phyloP scores from a whole-genome alignment of 2,113 vertebrate genomes.

The Prochilodus magdalenae region DNA sequence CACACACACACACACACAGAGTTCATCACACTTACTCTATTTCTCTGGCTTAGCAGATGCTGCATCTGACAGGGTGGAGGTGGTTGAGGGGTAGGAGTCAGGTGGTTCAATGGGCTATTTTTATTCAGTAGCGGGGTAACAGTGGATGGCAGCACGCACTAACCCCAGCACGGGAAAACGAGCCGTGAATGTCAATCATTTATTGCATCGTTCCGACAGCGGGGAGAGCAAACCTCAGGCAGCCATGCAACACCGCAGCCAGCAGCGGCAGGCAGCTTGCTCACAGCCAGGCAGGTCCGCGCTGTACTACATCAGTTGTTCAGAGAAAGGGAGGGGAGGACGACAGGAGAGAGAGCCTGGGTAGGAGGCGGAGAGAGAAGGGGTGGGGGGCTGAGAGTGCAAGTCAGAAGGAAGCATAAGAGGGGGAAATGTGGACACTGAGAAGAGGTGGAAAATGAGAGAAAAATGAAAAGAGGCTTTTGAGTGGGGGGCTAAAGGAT shows the following conservation, averaged over 20 bases:
- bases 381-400: not conserved
- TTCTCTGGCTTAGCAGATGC: conserved; percentile 6
- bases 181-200: conserved; percentile 50
- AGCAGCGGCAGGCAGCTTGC: conserved; percentile 11
- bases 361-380: not conserved
- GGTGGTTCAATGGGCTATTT: conserved; percentile 15
- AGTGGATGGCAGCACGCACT: not conserved
- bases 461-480: not conserved
- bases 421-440: not conserved
- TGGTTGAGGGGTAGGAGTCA: conserved; percentile 4
- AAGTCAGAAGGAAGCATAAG: not conserved
- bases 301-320: not conserved
- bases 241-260: conserved; percentile 2
- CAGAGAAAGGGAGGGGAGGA: not conserved
- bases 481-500: conserved; percentile 16
- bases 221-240: not conserved
- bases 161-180: conserved; percentile 32
- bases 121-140: not conserved
- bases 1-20: not conserved
- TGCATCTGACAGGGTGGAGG: conserved; percentile 17
- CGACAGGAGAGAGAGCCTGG: not conserved
- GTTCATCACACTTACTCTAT: not conserved
- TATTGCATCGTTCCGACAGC: conserved; percentile 39
- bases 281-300: not conserved
- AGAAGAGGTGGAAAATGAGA: not conserved